A percentile compares a stretch with the other conserved stretches of the same genome.
These are phyloP conservation scores for Menidia beryllina DNA, from an alignment of 2,113 vertebrate genomes.

Conservation along the genomic window DNA sequence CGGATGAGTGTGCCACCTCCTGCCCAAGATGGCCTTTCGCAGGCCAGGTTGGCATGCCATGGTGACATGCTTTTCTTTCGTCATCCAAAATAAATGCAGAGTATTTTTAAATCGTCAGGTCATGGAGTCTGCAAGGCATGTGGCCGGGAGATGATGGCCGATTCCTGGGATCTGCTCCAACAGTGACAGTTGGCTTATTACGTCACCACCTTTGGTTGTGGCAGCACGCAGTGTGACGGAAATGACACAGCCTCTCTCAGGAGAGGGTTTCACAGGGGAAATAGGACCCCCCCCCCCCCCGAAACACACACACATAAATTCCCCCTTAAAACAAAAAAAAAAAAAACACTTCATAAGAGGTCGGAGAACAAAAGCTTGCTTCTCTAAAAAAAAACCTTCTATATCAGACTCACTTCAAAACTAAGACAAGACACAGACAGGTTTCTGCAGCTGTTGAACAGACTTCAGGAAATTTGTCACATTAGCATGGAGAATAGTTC, in stretches of 20 bases:
- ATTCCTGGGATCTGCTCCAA: constrained; percentile 79
- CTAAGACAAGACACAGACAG: constrained; percentile 53
- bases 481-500: constrained; percentile 63
- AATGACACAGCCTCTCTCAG: constrained; percentile 24
- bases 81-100: constrained; percentile 40
- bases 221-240: constrained; percentile 56
- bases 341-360: constrained; percentile 19
- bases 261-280: constrained; percentile 27
- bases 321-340: too few relatives aligned
- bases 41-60: constrained; percentile 36
- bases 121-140: constrained; percentile 61
- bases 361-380: constrained; percentile 46
- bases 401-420: constrained; percentile 62
- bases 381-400: constrained; percentile 36
- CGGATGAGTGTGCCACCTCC: constrained; percentile 24
- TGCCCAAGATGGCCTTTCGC: constrained; percentile 48
- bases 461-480: constrained; percentile 47
- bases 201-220: constrained; percentile 76
- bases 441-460: constrained; percentile 52
- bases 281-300: too few relatives aligned
- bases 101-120: constrained; percentile 68
- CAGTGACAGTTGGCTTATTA: constrained; percentile 75
- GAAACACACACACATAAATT: too few relatives aligned
- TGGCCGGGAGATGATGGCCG: constrained; percentile 64
- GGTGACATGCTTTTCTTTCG: constrained; percentile 30